Evolutionary conservation across 2,797 vertebrate genomes (phyloP), one percentile per base, ranked within the genome.

Genomic region (Uromys caudimaculatus): DNA sequence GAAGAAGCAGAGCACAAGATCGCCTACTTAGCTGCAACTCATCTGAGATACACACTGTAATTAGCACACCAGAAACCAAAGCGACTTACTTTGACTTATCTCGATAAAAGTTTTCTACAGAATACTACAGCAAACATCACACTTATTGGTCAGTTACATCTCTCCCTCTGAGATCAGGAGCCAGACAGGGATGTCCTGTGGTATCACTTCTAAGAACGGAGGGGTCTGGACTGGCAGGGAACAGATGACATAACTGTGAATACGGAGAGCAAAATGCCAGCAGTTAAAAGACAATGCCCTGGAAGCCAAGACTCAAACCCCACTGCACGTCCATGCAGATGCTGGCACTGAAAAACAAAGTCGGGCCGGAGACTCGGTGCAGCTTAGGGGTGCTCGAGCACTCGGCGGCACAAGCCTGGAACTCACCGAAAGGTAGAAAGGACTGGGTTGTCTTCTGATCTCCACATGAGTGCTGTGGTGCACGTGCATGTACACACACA

Each of bases 131-230:
- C 64, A 79, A 88, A 54, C 84, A 54, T 77, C 75, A 50, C 17
- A 77, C 35, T 14, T 91, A 86, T 91, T n/a, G 56, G 54, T 75
- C 92, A 96, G 88, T 84, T 84, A 87, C 75, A 54, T n/a, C 10
- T 92, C 93, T 90, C 91, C 92, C 95, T 95, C 81, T 78, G 73
- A 67, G 94, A 82, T 86, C 86, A 93, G 73, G 92, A 96, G 90
- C 71, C 82, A 92, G 85, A 95, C 77, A 87, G 91, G 60, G 84
- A 64, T 90, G 79, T 84, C 88, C 75, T 96, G 90, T 71, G 73
- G 58, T 64, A 84, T 14, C 91, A 93, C 76, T 79, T 86, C 83
- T 94, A 86, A 87, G 95, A 90, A 95, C 60, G 92, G 88, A 89
- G 75, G 64, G 23, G 4, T 89, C 96, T 93, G 86, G 38, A 94